A percentile compares a stretch with the other conserved stretches of the same genome.
These are phyloP conservation scores for Tupaia chinensis DNA, from an alignment of 2,113 vertebrate species.

Conservation along the genomic window DNA sequence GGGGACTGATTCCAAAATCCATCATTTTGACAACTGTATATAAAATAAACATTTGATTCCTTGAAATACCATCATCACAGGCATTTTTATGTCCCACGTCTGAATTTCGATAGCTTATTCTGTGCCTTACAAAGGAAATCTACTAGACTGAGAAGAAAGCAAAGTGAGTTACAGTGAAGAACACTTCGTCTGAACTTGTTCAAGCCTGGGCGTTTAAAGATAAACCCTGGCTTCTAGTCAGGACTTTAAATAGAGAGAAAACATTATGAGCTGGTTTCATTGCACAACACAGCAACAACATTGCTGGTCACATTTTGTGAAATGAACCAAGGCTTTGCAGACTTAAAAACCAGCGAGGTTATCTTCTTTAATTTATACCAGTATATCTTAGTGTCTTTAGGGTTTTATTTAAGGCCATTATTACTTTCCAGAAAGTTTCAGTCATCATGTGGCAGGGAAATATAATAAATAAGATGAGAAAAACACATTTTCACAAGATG, in stretches of 20 bases:
- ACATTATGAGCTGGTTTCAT: background rate
- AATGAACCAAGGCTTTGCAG: background rate
- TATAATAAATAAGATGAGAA: constrained; percentile 14
- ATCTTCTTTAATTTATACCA: background rate
- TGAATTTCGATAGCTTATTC: background rate
- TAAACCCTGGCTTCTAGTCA: background rate
- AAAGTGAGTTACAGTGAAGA: background rate
- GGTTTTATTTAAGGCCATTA: background rate
- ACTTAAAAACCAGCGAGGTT: background rate
- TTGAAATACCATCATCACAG: background rate
- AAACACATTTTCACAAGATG: constrained; percentile 7
- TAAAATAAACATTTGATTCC: constrained; percentile 3
- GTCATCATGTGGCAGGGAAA: background rate
- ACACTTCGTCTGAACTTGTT: constrained; percentile 55
- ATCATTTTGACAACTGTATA: background rate
- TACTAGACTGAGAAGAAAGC: constrained; percentile 4
- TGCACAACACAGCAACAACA: background rate
- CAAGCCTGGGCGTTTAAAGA: constrained; percentile 42
- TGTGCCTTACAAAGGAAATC: background rate
- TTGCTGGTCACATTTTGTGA: background rate
- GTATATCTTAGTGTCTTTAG: background rate
- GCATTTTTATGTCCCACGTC: background rate
- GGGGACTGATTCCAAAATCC: background rate
- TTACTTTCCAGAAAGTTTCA: background rate
- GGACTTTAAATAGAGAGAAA: constrained; percentile 45